These are phyloP conservation scores for Notodonta ziczac DNA, from an alignment of 2,888 invertebrate species.

Conservation along the genomic window DNA sequence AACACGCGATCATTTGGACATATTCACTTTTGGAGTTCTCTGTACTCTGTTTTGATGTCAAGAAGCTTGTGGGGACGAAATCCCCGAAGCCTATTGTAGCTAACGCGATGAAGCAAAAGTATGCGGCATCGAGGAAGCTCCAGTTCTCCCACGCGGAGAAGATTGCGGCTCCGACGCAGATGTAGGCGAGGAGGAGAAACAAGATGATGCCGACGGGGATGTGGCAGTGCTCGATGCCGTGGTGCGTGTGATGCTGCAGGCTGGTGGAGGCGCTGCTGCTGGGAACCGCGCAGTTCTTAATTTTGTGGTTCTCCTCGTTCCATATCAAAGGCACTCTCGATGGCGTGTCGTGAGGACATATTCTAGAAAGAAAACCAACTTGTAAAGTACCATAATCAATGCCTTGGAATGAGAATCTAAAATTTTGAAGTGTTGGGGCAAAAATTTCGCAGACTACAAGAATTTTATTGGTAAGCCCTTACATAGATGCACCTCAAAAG, in stretches of 20 bases:
- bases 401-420: no score
- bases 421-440: no score
- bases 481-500: no score
- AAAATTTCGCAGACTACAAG: no score
- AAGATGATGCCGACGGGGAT: constrained; percentile 84
- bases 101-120: constrained; percentile 93
- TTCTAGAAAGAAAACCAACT: constrained; percentile 29
- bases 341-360: constrained; percentile 89
- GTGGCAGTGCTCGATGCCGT: constrained; percentile 71
- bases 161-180: constrained; percentile 90
- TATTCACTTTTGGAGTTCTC: constrained; percentile 83
- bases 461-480: no score
- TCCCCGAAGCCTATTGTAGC: constrained; percentile 94
- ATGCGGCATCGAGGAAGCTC: constrained; percentile 92
- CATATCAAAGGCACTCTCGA: constrained; percentile 90
- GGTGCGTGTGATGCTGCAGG: constrained; percentile 62
- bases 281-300: constrained; percentile 67
- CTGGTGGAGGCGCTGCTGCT: constrained; percentile 69
- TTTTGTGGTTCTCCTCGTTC: constrained; percentile 77
- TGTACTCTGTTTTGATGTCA: constrained; percentile 71
- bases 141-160: constrained; percentile 93
- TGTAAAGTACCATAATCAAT: background rate
- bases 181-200: constrained; percentile 88
- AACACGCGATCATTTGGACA: constrained; percentile 91
- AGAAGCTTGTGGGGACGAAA: constrained; percentile 86